A percentile compares a stretch with the other conserved stretches of the same genome.
These are phyloP conservation scores for Gadus chalcogrammus DNA, from an alignment of 2,113 vertebrate genomes.

Conservation along the genomic window DNA sequence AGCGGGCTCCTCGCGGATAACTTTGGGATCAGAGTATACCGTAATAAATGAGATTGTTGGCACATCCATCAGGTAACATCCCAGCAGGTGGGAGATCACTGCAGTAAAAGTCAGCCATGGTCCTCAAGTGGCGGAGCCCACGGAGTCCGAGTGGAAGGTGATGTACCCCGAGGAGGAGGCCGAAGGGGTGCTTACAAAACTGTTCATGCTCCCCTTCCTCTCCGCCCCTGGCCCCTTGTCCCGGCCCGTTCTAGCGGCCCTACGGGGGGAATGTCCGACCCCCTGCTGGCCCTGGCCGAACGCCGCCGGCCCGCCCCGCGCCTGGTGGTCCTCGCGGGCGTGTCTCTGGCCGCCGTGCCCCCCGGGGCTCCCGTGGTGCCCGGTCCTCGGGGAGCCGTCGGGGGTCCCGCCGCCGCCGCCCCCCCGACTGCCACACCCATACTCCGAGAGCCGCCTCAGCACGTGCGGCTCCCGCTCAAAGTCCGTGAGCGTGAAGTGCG, in stretches of 20 bases:
- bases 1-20: background rate
- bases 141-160: conserved; percentile 81
- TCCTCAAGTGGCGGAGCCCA: conserved; percentile 75
- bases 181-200: conserved; percentile 83
- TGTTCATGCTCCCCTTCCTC: conserved; percentile 80
- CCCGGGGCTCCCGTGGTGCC: conserved; percentile 18
- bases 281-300: conserved; percentile 42
- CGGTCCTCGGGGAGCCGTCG: conserved; percentile 20
- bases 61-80: conserved; percentile 21
- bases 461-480: conserved; percentile 83
- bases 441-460: conserved; percentile 68
- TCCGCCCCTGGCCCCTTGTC: conserved; percentile 67
- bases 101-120: background rate
- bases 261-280: conserved; percentile 34
- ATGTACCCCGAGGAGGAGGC: conserved; percentile 79
- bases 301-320: conserved; percentile 37
- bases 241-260: conserved; percentile 60
- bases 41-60: conserved; percentile 34
- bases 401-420: conserved; percentile 45
- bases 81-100: conserved; percentile 29
- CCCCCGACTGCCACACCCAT: conserved; percentile 20
- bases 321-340: background rate
- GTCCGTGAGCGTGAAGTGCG: conserved; percentile 79
- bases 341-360: conserved; percentile 29
- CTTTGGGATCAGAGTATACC: conserved; percentile 15